Evolutionary conservation across 2,888 invertebrate genomes (phyloP).

Genomic region (Agrotis puta): DNA sequence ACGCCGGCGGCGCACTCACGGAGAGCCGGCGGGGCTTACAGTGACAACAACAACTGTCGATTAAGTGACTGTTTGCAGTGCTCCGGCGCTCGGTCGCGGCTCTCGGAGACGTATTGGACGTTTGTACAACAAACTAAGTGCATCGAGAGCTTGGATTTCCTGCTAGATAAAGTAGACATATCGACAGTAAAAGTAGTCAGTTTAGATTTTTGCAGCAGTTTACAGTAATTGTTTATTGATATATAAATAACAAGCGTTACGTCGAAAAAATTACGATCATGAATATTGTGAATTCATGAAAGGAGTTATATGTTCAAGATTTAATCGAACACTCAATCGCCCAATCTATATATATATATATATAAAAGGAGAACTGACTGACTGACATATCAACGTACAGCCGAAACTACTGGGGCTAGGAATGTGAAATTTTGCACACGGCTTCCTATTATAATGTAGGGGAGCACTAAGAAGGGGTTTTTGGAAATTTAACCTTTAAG

Average conservation of each 20-base stretch:
- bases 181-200: not conserved
- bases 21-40: slow-evolving; percentile 1
- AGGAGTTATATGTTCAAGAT: not conserved
- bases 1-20: not conserved
- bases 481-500: no score
- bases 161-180: slow-evolving; percentile 10
- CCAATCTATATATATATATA: no score
- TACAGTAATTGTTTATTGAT: slow-evolving; percentile 20
- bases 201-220: not conserved
- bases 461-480: no score
- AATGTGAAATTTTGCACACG: no score
- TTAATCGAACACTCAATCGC: no score
- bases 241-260: not conserved
- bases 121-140: slow-evolving; percentile 35
- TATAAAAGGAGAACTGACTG: no score
- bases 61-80: slow-evolving; percentile 22
- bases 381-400: no score
- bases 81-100: not conserved
- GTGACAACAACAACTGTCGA: slow-evolving; percentile 10
- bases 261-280: slow-evolving; percentile 15
- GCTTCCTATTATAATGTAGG: no score
- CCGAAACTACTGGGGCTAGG: no score
- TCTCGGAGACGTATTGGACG: slow-evolving; percentile 6
- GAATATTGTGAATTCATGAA: slow-evolving; percentile 27
- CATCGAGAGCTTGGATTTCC: slow-evolving; percentile 7